A percentile compares a stretch with the other conserved stretches of the same genome.
phyloP scores from a whole-genome alignment of 2,888 invertebrate genomes.

The Patella caerulea region DNA sequence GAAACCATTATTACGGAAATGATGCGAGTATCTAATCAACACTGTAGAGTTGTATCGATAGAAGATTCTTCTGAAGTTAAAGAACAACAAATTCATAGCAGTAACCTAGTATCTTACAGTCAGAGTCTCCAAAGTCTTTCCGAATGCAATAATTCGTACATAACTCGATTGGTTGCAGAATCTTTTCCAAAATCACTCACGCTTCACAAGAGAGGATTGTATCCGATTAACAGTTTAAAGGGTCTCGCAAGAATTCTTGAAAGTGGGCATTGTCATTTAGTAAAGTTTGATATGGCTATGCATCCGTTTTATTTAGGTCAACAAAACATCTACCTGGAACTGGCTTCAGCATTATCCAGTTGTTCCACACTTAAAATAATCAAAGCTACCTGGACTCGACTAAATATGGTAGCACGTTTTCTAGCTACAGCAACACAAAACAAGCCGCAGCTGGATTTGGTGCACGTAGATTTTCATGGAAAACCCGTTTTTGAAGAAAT shows the following conservation, averaged over 20 bases:
- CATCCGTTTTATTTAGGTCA: slow-evolving; percentile 51
- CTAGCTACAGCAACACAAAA: slow-evolving; percentile 45
- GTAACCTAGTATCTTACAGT: slow-evolving; percentile 46
- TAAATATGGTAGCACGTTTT: slow-evolving; percentile 56
- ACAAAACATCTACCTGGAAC: slow-evolving; percentile 38
- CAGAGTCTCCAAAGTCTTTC: slow-evolving; percentile 55
- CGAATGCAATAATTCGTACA: slow-evolving; percentile 50
- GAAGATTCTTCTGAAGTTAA: slow-evolving; percentile 15
- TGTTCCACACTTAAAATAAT: slow-evolving; percentile 46
- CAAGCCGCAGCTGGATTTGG: slow-evolving; percentile 38
- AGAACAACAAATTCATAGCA: slow-evolving; percentile 25
- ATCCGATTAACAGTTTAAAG: slow-evolving; percentile 40
- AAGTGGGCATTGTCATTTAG: slow-evolving; percentile 36
- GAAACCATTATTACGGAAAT: slow-evolving; percentile 46
- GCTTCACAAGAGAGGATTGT: slow-evolving; percentile 45
- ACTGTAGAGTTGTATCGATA: slow-evolving; percentile 14
- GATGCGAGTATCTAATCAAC: slow-evolving; percentile 36
- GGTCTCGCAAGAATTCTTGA: slow-evolving; percentile 46
- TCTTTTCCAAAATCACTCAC: slow-evolving; percentile 50
- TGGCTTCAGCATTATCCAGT: slow-evolving; percentile 50
- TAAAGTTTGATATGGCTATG: slow-evolving; percentile 57
- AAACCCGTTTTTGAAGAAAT: slow-evolving; percentile 37
- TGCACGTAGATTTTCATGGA: slow-evolving; percentile 44
- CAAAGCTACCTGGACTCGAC: slow-evolving; percentile 54
- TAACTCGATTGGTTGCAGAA: slow-evolving; percentile 42